Percentiles rank a stretch among this genome's conserved stretches.
Conservation (phyloP, 2,888 invertebrate genomes). For the Drosophila niveifrons region DNA sequence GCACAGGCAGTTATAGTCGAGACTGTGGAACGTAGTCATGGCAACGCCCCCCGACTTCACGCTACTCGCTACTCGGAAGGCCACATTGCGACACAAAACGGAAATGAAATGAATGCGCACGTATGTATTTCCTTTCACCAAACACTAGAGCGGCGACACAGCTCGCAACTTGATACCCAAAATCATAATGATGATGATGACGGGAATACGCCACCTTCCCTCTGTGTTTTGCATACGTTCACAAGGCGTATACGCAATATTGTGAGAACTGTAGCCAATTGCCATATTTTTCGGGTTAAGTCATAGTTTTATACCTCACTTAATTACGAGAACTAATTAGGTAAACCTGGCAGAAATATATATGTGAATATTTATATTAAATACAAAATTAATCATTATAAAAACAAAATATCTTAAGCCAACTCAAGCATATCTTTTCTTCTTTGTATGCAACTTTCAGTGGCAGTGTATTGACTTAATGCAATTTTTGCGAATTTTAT, state of each 20-base stretch:
- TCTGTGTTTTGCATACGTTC: slow-evolving; percentile 19
- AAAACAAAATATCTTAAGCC: too few relatives aligned
- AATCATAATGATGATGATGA: slow-evolving; percentile 70
- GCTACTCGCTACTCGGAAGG: not conserved
- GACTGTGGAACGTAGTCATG: slow-evolving; percentile 46
- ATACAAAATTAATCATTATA: too few relatives aligned
- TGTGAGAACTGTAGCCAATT: slow-evolving; percentile 12
- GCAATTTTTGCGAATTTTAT: slow-evolving; percentile 7
- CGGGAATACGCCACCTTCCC: slow-evolving; percentile 9
- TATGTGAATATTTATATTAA: too few relatives aligned
- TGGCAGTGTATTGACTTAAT: not conserved
- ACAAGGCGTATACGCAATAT: slow-evolving; percentile 37
- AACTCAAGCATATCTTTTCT: too few relatives aligned
- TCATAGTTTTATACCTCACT: too few relatives aligned
- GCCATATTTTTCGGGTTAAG: too few relatives aligned
- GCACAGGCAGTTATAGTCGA: slow-evolving; percentile 53
- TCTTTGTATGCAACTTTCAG: not conserved
- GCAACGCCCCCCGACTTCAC: slow-evolving; percentile 34
- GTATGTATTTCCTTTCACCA: slow-evolving; percentile 62
- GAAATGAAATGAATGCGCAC: slow-evolving; percentile 60
- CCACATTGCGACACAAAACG: slow-evolving; percentile 46
- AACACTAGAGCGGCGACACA: slow-evolving; percentile 38
- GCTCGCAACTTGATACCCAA: slow-evolving; percentile 19
- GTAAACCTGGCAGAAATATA: too few relatives aligned
- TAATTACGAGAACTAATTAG: too few relatives aligned